Base-by-base conservation (phyloP, 2,797 vertebrate genomes). In the Brachymystax lenok region DNA sequence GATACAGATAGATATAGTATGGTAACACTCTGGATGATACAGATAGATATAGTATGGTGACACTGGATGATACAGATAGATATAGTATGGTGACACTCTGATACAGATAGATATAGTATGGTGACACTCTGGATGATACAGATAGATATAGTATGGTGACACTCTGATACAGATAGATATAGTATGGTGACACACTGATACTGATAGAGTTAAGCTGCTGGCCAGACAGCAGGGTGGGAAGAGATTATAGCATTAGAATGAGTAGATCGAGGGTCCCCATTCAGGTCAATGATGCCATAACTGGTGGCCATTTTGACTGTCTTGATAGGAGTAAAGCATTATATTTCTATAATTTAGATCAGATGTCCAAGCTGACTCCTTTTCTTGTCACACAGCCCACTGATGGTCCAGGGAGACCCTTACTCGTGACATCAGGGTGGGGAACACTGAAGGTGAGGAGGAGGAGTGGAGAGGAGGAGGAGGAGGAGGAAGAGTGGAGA, bases 401-500 rank as follows among this genome's bases (percentile, higher is more conserved):
- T 69, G 81, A 76, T 3, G 59, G 69, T 79, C 51, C 75, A 7
- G 75, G 63, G 73, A 66, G 80, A 78, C 70, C 76, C 67, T 28
- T 77, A 68, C 30, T 68, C 70, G 67, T 81, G 72, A 79, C 71
- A 4, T 30, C 81, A 40, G 64, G 68, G 78, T 35, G 76, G 72
- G 79, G 76, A 71, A 78, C 74, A 27, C 24, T 74, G 69, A 79
- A 77, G 81, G 72, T 79, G 77, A 76, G 79, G 67, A 59, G 73
- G 3, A 21, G 5, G 14, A 73, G 54, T 24, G 27, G 30, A 10
- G 13, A 51, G n/a, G 51, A 59, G 33, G 61, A 56, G 13, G 35
- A 30, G 40, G 35, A 21, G 54, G 73, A 14, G 74, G 3, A 54
- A 0, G 33, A 24, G 14, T 6, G n/a, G 28, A 66, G 7, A 77